Evolutionary conservation across 2,113 vertebrate species (phyloP).

Genomic region (Oryzias melastigma): DNA sequence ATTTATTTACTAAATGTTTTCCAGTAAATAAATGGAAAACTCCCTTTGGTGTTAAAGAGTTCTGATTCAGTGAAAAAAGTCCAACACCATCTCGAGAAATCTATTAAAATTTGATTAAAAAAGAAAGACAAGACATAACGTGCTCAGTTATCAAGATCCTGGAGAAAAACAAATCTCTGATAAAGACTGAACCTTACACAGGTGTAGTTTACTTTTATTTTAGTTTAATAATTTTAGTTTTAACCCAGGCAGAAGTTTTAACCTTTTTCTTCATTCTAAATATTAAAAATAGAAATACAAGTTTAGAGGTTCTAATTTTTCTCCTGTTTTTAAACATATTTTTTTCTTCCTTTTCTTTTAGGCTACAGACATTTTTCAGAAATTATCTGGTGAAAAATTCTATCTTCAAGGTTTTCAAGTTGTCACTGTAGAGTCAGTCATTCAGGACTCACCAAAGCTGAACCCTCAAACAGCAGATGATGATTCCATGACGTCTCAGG

Average conservation of each 20-base stretch:
- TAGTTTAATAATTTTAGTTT: not conserved
- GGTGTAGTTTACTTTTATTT: slow-evolving; percentile 35
- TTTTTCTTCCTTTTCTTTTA: too few species aligned
- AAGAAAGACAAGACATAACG: fast-evolving
- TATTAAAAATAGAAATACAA: not conserved
- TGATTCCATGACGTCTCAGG: not conserved
- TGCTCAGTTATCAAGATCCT: fast-evolving
- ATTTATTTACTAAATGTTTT: too few species aligned
- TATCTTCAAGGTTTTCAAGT: too few species aligned
- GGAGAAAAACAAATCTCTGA: not conserved
- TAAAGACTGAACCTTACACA: slow-evolving; percentile 28
- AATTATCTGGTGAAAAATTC: too few species aligned
- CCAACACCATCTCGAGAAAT: fast-evolving
- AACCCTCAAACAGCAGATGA: not conserved
- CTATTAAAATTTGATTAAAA: slow-evolving; percentile 50
- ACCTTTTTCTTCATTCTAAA: not conserved
- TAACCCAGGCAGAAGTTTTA: not conserved
- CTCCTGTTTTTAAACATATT: too few species aligned
- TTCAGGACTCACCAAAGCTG: fast-evolving
- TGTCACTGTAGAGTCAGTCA: too few species aligned
- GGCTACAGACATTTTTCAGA: too few species aligned
- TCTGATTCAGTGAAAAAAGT: fast-evolving
- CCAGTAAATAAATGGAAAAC: not conserved
- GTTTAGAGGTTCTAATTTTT: not conserved
- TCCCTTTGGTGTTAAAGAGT: slow-evolving; percentile 33